Conservation (phyloP, 1,140 invertebrate species). For the Melipona quadrifasciata region DNA sequence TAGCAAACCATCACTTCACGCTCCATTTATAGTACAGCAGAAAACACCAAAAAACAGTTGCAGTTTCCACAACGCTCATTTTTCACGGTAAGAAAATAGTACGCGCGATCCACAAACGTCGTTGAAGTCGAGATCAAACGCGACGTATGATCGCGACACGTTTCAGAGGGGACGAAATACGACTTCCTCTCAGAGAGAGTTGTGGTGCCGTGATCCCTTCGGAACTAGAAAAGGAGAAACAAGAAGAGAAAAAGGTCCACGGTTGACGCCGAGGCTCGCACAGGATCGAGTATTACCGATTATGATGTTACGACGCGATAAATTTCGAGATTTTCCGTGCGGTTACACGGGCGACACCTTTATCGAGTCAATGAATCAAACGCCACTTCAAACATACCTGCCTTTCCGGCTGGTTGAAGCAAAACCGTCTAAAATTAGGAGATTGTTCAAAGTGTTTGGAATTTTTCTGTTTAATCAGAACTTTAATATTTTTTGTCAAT, state of each 20-base stretch:
- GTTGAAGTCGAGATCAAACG: slow-evolving; percentile 54
- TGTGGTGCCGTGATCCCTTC: background rate
- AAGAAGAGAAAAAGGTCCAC: background rate
- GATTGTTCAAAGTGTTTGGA: background rate
- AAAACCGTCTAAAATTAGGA: too few relatives aligned
- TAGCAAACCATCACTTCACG: background rate
- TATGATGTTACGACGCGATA: slow-evolving; percentile 39
- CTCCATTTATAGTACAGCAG: background rate
- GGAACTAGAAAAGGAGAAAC: background rate
- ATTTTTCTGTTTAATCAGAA: background rate
- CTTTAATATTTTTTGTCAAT: too few relatives aligned
- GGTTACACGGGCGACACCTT: slow-evolving; percentile 40
- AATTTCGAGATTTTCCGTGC: slow-evolving; percentile 66
- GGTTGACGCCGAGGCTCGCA: slow-evolving; percentile 8
- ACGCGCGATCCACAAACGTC: background rate
- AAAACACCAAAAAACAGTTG: background rate
- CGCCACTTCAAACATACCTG: background rate
- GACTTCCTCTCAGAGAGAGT: slow-evolving; percentile 51
- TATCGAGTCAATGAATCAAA: slow-evolving; percentile 68
- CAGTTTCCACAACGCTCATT: background rate
- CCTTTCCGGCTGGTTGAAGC: background rate
- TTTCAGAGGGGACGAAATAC: slow-evolving; percentile 60
- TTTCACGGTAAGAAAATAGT: slow-evolving; percentile 13
- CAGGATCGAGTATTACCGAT: slow-evolving; percentile 20
- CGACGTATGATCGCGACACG: slow-evolving; percentile 47